Conservation (phyloP, 2,797 vertebrate genomes). For the Toxotes lorentzi region DNA sequence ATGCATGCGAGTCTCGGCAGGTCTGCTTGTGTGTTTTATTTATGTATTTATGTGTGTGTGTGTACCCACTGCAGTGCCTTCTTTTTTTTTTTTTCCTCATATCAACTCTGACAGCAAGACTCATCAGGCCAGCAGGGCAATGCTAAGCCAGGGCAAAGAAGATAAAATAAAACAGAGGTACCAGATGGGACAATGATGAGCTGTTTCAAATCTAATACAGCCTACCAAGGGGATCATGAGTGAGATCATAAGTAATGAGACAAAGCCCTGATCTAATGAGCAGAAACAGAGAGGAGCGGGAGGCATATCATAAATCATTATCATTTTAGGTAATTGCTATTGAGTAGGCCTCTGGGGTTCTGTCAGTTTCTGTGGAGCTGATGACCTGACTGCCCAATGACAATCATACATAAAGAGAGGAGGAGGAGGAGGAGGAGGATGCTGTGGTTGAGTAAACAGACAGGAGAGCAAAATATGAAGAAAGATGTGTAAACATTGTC, state of each 20-base stretch:
- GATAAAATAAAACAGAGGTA: constrained; percentile 35
- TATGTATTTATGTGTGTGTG: not conserved
- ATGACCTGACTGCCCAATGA: constrained; percentile 22
- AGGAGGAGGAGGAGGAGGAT: not conserved
- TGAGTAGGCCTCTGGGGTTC: constrained; percentile 38
- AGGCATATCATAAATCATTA: constrained; percentile 53
- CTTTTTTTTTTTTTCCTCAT: constrained; percentile 6
- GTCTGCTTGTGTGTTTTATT: constrained; percentile 15
- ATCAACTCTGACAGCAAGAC: constrained; percentile 32
- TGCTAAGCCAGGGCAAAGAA: constrained; percentile 8
- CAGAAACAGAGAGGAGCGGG: constrained; percentile 27
- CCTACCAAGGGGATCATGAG: constrained; percentile 20
- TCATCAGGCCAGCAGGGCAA: constrained; percentile 4
- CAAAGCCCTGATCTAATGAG: constrained; percentile 42
- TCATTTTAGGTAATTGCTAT: constrained; percentile 58
- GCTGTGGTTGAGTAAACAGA: constrained; percentile 5
- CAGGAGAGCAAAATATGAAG: not conserved
- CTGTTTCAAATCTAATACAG: constrained; percentile 30
- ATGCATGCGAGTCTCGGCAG: constrained; percentile 27
- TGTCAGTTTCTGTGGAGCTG: constrained; percentile 39
- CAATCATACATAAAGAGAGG: constrained; percentile 9
- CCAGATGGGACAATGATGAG: constrained; percentile 27
- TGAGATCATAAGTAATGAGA: constrained; percentile 54
- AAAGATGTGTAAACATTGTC: not conserved
- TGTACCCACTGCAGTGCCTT: not conserved